These are phyloP conservation scores for Hylyphantes graminicola DNA, from an alignment of 1,140 invertebrate species.

Conservation along the genomic window DNA sequence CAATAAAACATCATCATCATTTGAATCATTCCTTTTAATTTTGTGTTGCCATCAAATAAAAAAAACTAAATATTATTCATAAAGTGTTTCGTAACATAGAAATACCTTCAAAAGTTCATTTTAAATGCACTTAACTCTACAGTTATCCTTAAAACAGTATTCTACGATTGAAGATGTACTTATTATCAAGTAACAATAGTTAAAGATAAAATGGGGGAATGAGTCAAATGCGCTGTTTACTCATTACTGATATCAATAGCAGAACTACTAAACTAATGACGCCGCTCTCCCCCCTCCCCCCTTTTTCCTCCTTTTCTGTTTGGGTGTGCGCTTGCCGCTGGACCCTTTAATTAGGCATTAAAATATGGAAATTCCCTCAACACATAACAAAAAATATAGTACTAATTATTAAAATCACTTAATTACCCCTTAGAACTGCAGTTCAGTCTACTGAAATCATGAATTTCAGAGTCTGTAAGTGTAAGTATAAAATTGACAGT, in stretches of 20 bases:
- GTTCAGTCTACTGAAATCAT: constrained; percentile 20
- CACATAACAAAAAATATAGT: not conserved
- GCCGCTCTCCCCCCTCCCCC: not conserved
- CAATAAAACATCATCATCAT: constrained; percentile 7
- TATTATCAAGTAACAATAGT: no score
- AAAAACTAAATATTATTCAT: not conserved
- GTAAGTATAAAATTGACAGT: constrained; percentile 6
- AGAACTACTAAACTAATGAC: constrained; percentile 23
- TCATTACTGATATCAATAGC: not conserved
- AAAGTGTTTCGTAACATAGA: not conserved
- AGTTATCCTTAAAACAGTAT: no score
- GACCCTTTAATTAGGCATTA: not conserved
- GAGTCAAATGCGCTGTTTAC: not conserved
- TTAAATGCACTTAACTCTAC: no score
- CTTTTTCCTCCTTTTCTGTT: not conserved
- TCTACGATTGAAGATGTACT: no score
- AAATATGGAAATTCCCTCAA: not conserved
- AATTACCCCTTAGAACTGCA: not conserved
- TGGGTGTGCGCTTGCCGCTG: constrained; percentile 27
- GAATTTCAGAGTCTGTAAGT: constrained; percentile 27
- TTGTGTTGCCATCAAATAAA: not conserved
- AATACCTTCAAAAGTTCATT: no score
- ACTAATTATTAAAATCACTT: not conserved
- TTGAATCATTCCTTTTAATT: constrained; percentile 20
- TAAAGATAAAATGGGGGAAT: not conserved